A percentile compares a stretch with the other conserved stretches of the same genome.
These are phyloP conservation scores for Pygocentrus nattereri DNA, from an alignment of 2,797 vertebrate species.

Conservation along the genomic window DNA sequence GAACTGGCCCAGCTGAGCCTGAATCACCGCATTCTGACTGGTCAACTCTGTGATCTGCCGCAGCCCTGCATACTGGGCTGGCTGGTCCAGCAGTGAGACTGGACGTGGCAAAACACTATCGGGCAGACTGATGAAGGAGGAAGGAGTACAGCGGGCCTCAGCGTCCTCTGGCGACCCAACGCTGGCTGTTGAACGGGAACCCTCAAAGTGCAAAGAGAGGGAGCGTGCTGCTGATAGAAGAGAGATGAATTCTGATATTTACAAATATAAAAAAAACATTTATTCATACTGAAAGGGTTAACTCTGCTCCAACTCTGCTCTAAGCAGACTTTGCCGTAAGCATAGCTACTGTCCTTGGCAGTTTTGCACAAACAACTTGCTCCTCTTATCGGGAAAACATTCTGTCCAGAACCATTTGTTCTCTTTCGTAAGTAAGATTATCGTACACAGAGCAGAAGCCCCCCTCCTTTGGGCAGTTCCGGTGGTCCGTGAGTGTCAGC, in stretches of 20 bases:
- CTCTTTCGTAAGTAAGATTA: no score
- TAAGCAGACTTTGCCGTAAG: no score
- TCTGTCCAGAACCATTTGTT: no score
- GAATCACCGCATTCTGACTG: slow-evolving; percentile 83
- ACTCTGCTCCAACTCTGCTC: no score
- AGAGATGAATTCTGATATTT: not conserved
- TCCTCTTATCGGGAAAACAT: no score
- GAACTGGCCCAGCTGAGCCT: slow-evolving; percentile 78
- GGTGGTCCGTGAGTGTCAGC: no score
- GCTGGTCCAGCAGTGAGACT: slow-evolving; percentile 35
- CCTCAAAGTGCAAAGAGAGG: slow-evolving; percentile 35
- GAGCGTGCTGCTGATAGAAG: not conserved
- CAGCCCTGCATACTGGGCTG: slow-evolving; percentile 72
- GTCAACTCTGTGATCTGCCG: slow-evolving; percentile 82
- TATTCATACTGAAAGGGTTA: no score
- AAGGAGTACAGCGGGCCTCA: slow-evolving; percentile 57
- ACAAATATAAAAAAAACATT: not conserved
- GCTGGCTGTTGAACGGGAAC: slow-evolving; percentile 38
- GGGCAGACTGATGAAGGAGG: slow-evolving; percentile 66
- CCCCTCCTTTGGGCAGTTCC: no score
- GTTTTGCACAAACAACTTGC: no score
- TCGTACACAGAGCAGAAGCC: no score
- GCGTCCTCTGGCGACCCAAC: slow-evolving; percentile 61
- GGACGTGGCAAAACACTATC: slow-evolving; percentile 56
- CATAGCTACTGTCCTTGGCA: no score